Base-by-base conservation (phyloP, 2,888 invertebrate genomes). In the Melikaiella ostensackeni region DNA sequence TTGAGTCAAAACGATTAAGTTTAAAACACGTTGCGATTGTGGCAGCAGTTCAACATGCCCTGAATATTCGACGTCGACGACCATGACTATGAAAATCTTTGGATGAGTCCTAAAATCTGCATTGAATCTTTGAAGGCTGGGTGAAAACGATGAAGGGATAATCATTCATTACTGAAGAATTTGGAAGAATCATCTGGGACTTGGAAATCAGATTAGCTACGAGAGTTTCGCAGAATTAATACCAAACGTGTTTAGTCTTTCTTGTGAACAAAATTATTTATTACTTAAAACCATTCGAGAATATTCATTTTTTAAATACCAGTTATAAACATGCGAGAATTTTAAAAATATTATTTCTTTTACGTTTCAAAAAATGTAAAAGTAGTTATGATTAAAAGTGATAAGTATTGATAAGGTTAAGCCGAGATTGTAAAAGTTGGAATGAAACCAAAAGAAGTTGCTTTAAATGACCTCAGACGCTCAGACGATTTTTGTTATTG, bases 11-110 rank as follows among this genome's bases (percentile, higher is more conserved):
- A 21, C 46, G 70, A 33, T 55, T 46, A 70, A 70, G 70, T 50
- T 70, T 70, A 19, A 70, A 70, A 50, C 70, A 70, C n/a, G 70
- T 70, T 50, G 70, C 70, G n/a, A 70, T 70, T 70, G 70, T 70
- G 27, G 33, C 70, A 16, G 70, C 70, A 70, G 50, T 70, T n/a
- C 70, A 70, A 70, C 70, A 30, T 70, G 70, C 70, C 11, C 50
- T 70, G 27, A 70, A 70, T 21, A 30, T 70, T 50, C 70, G 70
- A 33, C 70, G 50, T 30, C 50, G 70, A 50, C 46, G 50, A 70
- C 70, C 70, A 50, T 70, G 70, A 70, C 70, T 33, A 27, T n/a
- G 30, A 70, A 50, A 55, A 50, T 70, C 50, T 7, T 50, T n/a
- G 8, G 50, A 70, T 50, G 50, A 70, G n/a, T 30, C n/a, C 19